phyloP scores from a whole-genome alignment of 2,113 vertebrate species.

The Ophiodon elongatus region DNA sequence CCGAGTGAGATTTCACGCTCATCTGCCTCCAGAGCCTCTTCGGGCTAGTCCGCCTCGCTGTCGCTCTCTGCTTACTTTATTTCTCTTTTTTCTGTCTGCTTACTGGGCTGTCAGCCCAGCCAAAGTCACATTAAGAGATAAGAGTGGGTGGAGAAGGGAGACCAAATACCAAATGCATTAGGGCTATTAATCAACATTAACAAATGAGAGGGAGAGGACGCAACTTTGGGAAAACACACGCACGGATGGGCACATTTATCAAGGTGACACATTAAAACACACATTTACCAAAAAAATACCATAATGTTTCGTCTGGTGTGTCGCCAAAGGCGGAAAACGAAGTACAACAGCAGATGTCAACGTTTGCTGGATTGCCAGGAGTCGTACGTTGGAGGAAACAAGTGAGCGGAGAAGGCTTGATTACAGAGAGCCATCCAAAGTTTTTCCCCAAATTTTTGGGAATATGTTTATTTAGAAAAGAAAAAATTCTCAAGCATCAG shows the following conservation, averaged over 20 bases:
- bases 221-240: constrained; percentile 69
- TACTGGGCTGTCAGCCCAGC: constrained; percentile 77
- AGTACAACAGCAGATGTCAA: constrained; percentile 77
- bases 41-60: constrained; percentile 61
- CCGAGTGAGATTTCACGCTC: constrained; percentile 73
- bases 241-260: constrained; percentile 72
- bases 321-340: constrained; percentile 68
- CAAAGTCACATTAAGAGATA: constrained; percentile 80
- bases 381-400: constrained; percentile 51
- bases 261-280: constrained; percentile 80
- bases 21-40: constrained; percentile 66
- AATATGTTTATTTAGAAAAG: constrained; percentile 16
- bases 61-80: constrained; percentile 67
- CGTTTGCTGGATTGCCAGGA: constrained; percentile 67
- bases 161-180: constrained; percentile 79
- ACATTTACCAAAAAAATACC: constrained; percentile 75
- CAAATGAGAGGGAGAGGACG: constrained; percentile 70
- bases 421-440: constrained; percentile 44
- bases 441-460: constrained; percentile 25
- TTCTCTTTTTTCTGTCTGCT: constrained; percentile 65
- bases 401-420: constrained; percentile 48
- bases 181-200: constrained; percentile 83
- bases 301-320: constrained; percentile 76
- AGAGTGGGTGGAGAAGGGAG: constrained; percentile 79
- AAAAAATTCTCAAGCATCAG: not conserved